A percentile compares a stretch with the other conserved stretches of the same genome.
These are phyloP conservation scores for Philaethria dido DNA, from an alignment of 2,888 invertebrate species.

Conservation along the genomic window DNA sequence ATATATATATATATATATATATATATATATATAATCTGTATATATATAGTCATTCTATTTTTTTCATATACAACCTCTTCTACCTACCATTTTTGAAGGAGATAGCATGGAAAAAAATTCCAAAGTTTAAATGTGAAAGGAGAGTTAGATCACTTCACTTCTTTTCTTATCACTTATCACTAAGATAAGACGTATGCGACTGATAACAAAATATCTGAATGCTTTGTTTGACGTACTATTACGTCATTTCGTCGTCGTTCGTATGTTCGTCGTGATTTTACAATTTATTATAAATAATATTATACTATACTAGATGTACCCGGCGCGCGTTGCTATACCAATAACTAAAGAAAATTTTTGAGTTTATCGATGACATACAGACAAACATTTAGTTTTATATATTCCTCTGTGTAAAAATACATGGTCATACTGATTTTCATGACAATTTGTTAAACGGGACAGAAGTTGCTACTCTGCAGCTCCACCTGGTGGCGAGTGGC, in stretches of 20 bases:
- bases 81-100: slow-evolving; percentile 83
- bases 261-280: slow-evolving; percentile 12
- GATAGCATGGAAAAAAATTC: slow-evolving; percentile 83
- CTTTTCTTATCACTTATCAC: slow-evolving; percentile 34
- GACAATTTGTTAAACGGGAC: too few species aligned
- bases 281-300: neutral
- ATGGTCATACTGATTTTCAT: too few species aligned
- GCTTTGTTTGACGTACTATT: slow-evolving; percentile 32
- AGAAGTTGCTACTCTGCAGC: too few species aligned
- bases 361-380: too few species aligned
- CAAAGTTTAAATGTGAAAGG: slow-evolving; percentile 68
- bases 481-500: too few species aligned
- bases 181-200: slow-evolving; percentile 40
- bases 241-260: slow-evolving; percentile 24
- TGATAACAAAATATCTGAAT: slow-evolving; percentile 45
- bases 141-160: slow-evolving; percentile 33
- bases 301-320: too few species aligned
- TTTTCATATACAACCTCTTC: slow-evolving; percentile 81
- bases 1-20: too few species aligned
- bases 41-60: slow-evolving; percentile 56
- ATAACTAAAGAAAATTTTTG: too few species aligned
- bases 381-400: too few species aligned
- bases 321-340: too few species aligned
- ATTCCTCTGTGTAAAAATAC: too few species aligned
- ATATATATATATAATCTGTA: too few species aligned